A percentile compares a stretch with the other conserved stretches of the same genome.
These are phyloP conservation scores for Colossoma macropomum DNA, from an alignment of 2,113 vertebrate species.

Conservation along the genomic window DNA sequence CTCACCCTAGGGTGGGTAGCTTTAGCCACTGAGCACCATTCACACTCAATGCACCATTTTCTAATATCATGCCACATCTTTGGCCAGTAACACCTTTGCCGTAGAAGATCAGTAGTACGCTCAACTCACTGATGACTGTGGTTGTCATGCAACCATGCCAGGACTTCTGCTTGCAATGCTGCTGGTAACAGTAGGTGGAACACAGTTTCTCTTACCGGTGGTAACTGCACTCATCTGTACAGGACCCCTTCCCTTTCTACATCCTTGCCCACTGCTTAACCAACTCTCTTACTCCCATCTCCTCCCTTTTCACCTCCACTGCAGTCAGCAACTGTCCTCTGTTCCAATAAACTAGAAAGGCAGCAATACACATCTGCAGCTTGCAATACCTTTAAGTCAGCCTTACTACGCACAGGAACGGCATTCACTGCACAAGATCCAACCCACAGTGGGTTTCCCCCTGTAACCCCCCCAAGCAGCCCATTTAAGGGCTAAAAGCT, in stretches of 20 bases:
- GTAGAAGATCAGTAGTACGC: neutral
- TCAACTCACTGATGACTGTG: constrained; percentile 31
- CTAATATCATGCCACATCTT: constrained; percentile 7
- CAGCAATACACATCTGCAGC: neutral
- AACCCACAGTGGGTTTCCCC: too few relatives aligned
- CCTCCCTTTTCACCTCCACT: neutral
- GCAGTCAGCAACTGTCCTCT: neutral
- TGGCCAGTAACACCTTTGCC: constrained; percentile 13
- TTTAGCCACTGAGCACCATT: neutral
- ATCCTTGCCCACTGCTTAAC: neutral
- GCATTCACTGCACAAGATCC: neutral
- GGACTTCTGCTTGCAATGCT: neutral
- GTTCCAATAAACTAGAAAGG: neutral
- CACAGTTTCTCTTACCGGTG: neutral
- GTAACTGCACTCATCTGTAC: neutral
- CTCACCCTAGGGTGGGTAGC: neutral
- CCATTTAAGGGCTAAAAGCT: too few relatives aligned
- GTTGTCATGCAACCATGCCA: neutral
- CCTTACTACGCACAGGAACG: neutral
- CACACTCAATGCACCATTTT: neutral
- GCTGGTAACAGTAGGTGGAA: constrained; percentile 7
- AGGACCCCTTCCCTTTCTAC: neutral
- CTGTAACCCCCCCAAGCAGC: neutral
- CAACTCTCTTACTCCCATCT: neutral
- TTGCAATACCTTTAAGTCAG: neutral